Percentiles rank a stretch among this genome's conserved stretches.
phyloP scores from a whole-genome alignment of 2,888 invertebrate species.

The Operophtera brumata region DNA sequence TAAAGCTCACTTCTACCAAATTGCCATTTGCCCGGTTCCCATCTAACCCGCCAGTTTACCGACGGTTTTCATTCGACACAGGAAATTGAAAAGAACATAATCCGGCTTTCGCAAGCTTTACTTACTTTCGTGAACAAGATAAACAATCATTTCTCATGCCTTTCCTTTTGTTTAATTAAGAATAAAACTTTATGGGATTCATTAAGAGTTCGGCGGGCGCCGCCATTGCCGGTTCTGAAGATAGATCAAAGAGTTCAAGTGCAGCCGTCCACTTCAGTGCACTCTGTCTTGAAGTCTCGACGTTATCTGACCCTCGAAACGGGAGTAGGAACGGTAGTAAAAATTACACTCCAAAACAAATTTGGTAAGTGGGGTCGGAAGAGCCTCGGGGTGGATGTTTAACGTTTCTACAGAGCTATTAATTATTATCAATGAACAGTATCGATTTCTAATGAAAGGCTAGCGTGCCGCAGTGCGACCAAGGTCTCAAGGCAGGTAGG shows the following conservation, averaged over 20 bases:
- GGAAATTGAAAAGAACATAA: constrained; percentile 57
- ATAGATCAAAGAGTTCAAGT: constrained; percentile 66
- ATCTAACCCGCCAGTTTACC: constrained; percentile 28
- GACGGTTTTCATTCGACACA: constrained; percentile 43
- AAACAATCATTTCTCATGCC: constrained; percentile 57
- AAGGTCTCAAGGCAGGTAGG: constrained; percentile 54
- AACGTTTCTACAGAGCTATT: constrained; percentile 52
- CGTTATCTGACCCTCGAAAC: constrained; percentile 70
- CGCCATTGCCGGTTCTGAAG: constrained; percentile 46
- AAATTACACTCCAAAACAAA: constrained; percentile 70
- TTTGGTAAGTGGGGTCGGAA: constrained; percentile 60
- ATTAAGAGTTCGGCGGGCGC: constrained; percentile 46
- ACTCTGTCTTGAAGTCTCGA: constrained; percentile 50
- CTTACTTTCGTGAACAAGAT: constrained; percentile 64
- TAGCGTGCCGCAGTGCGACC: constrained; percentile 63
- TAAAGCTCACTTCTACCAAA: constrained; percentile 55
- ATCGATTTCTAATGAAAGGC: constrained; percentile 70
- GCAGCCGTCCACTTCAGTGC: constrained; percentile 58
- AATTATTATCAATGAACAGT: constrained; percentile 70
- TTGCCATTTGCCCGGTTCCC: constrained; percentile 43
- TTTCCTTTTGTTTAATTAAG: constrained; percentile 45
- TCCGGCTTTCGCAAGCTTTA: constrained; percentile 62
- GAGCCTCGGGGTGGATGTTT: constrained; percentile 52
- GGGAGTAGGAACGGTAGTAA: constrained; percentile 71
- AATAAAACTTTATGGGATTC: constrained; percentile 59